Evolutionary conservation across 35 echinoderm and acorn worm genomes (phyloP).

Genomic region (Ophiothrix spiculata): DNA sequence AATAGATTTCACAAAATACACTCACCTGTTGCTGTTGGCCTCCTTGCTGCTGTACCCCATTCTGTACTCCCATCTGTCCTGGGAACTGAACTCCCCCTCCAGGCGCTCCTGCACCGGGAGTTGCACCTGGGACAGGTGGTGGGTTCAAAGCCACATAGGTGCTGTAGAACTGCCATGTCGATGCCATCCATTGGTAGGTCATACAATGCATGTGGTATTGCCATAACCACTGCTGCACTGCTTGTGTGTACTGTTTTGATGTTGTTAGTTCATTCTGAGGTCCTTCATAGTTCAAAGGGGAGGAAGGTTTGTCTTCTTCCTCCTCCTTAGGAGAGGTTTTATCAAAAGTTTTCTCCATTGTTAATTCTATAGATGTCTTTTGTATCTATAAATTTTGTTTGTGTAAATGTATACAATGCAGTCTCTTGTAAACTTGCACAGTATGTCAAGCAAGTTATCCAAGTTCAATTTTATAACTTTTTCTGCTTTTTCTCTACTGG

Average conservation of each 20-base stretch:
- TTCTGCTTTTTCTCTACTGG: background rate
- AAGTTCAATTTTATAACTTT: no score
- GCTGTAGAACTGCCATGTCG: conserved; percentile 7
- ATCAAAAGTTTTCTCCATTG: no score
- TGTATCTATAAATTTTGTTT: no score
- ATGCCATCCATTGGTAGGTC: conserved; percentile 20
- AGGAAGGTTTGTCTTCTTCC: background rate
- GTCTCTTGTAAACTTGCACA: no score
- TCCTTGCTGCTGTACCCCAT: background rate
- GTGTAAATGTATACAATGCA: no score
- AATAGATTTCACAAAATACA: no score
- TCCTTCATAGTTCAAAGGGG: background rate
- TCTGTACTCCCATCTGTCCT: background rate
- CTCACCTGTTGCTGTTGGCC: conserved; percentile 8
- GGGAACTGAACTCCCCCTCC: no score
- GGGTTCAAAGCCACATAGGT: background rate
- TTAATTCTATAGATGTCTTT: no score
- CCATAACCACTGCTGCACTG: conserved; percentile 48
- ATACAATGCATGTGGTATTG: conserved; percentile 42
- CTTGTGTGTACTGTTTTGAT: conserved; percentile 40
- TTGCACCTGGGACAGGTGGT: background rate
- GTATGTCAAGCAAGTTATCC: no score
- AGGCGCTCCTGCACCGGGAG: no score
- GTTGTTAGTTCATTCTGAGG: background rate
- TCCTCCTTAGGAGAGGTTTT: no score